A percentile compares a stretch with the other conserved stretches of the same genome.
Evolutionary conservation across 92 coral and sea anemone species (phyloP).

Genomic region (Epizoanthus scotinus): DNA sequence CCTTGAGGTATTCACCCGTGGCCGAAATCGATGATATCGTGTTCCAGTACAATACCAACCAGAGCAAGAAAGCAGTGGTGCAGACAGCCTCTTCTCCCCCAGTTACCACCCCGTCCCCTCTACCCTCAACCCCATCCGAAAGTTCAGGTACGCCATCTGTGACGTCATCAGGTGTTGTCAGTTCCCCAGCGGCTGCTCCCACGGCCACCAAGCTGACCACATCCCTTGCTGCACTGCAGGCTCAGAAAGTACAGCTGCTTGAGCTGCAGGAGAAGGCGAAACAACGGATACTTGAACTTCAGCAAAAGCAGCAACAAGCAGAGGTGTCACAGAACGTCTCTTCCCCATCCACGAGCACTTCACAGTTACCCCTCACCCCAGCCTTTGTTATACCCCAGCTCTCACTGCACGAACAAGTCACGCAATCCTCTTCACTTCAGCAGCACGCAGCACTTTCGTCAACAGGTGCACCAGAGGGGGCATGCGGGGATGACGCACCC

Average conservation of each 20-base stretch:
- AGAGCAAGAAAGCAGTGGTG: constrained; percentile 61
- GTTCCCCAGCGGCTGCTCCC: constrained; percentile 21
- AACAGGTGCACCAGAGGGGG: constrained; percentile 13
- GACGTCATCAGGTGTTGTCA: constrained; percentile 43
- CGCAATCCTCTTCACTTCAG: constrained; percentile 26
- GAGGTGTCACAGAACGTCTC: not conserved
- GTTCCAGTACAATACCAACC: constrained; percentile 79
- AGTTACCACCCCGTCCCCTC: constrained; percentile 56
- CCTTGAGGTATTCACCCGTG: constrained; percentile 81
- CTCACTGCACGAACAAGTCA: not conserved
- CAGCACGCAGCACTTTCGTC: constrained; percentile 17
- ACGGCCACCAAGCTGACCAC: not conserved
- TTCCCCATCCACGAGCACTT: not conserved
- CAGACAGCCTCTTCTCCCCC: constrained; percentile 48
- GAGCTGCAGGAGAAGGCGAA: constrained; percentile 69
- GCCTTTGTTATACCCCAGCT: constrained; percentile 5
- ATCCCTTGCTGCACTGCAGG: constrained; percentile 46
- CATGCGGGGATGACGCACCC: constrained; percentile 74
- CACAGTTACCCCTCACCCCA: constrained; percentile 24
- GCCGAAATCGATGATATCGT: constrained; percentile 96
- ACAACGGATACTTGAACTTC: constrained; percentile 58
- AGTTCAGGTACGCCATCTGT: constrained; percentile 61
- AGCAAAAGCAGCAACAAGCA: constrained; percentile 43
- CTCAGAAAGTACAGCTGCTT: constrained; percentile 60
- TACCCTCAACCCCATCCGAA: constrained; percentile 63